Conservation (phyloP, 2,888 invertebrate species). For the Drosophila limbata region DNA sequence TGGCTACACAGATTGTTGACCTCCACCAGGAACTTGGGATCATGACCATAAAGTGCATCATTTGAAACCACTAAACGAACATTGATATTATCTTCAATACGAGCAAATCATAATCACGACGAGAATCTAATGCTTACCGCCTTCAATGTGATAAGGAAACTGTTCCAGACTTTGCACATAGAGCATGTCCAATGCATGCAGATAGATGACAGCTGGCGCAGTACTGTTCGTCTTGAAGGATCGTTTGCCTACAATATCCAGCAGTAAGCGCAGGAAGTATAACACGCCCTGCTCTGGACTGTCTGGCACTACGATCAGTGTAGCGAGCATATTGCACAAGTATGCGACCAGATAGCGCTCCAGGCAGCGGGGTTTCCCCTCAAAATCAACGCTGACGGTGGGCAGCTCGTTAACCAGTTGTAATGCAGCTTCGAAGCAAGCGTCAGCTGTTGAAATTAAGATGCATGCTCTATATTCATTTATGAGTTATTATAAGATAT, state of each 20-base stretch:
- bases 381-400: constrained; percentile 89
- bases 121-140: constrained; percentile 84
- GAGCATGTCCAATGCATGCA: constrained; percentile 92
- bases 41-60: constrained; percentile 95
- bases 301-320: constrained; percentile 94
- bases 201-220: constrained; percentile 89
- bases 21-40: constrained; percentile 93
- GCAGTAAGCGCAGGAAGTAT: constrained; percentile 91
- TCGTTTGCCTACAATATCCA: constrained; percentile 92
- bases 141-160: constrained; percentile 94
- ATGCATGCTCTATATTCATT: not conserved
- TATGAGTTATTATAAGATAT: not conserved
- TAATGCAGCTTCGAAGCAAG: constrained; percentile 96
- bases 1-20: constrained; percentile 91
- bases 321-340: constrained; percentile 92
- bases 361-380: constrained; percentile 90
- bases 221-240: constrained; percentile 90
- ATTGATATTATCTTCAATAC: not conserved
- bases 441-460: constrained; percentile 90
- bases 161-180: constrained; percentile 92
- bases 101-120: not conserved
- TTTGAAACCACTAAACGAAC: constrained; percentile 92
- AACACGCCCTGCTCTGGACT: constrained; percentile 95
- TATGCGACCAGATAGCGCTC: constrained; percentile 90
- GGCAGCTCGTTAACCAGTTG: constrained; percentile 92